Evolutionary conservation across 2,797 vertebrate species (phyloP).

Genomic region (Gila robusta): DNA sequence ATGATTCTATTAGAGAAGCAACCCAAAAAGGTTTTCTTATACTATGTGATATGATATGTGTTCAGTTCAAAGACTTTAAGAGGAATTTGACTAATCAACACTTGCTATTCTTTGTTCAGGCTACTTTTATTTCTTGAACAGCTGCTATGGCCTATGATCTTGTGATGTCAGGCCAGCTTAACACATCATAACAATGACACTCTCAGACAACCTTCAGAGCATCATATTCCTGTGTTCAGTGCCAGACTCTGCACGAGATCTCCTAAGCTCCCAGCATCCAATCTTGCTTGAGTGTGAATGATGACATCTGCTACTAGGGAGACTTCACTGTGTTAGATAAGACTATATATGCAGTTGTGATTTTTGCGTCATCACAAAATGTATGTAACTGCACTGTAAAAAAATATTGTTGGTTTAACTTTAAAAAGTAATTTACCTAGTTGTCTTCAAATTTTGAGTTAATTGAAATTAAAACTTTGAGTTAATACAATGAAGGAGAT

Average conservation of each 20-base stretch:
- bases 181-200: constrained; percentile 27
- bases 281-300: constrained; percentile 16
- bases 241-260: constrained; percentile 9
- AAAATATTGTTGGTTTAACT: too few species aligned
- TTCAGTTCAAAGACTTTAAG: neutral
- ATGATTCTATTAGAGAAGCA: neutral
- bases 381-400: neutral
- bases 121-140: neutral
- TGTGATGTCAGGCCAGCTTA: constrained; percentile 17
- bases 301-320: constrained; percentile 46
- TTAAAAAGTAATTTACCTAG: too few species aligned
- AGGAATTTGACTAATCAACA: neutral
- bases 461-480: too few species aligned
- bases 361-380: neutral
- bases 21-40: neutral
- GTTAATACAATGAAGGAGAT: too few species aligned
- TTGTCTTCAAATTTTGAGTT: too few species aligned
- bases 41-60: neutral
- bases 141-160: neutral
- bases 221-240: constrained; percentile 6
- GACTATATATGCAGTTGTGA: neutral
- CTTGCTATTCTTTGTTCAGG: constrained; percentile 1
- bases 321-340: neutral
- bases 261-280: constrained; percentile 20
- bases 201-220: constrained; percentile 3